Conservation (phyloP, 2,797 vertebrate genomes). For the Antennarius maculatus region DNA sequence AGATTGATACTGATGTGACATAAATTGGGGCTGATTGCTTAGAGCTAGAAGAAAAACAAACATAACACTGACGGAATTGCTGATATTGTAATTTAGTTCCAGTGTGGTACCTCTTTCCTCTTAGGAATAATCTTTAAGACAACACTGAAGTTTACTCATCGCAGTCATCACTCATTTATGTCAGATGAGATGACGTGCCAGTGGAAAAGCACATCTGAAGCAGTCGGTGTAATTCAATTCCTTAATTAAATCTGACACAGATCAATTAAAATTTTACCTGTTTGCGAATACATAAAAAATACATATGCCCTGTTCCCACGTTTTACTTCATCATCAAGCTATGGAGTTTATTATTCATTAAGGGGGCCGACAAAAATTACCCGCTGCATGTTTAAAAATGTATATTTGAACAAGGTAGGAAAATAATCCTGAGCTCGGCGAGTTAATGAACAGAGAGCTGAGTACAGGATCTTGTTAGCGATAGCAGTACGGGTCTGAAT, state of each 20-base stretch:
- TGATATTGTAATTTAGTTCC: background rate
- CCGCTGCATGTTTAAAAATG: background rate
- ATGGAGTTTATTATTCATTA: too few species aligned
- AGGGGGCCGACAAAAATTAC: too few species aligned
- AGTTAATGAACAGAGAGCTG: slow-evolving; percentile 13
- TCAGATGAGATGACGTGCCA: background rate
- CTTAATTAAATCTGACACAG: background rate
- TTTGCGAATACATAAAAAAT: too few species aligned
- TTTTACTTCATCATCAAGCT: too few species aligned
- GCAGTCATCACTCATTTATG: too few species aligned
- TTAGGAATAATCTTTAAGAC: background rate
- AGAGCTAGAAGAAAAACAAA: background rate
- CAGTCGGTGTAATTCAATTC: background rate
- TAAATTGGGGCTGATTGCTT: too few species aligned
- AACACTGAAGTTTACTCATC: too few species aligned
- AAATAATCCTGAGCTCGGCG: background rate
- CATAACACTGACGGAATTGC: background rate
- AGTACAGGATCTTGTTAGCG: slow-evolving; percentile 27
- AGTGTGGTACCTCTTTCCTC: background rate
- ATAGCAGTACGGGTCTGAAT: slow-evolving; percentile 18
- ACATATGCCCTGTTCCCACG: too few species aligned
- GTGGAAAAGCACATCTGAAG: too few species aligned
- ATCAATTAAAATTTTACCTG: background rate
- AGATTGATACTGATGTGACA: too few species aligned
- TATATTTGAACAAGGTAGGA: slow-evolving; percentile 5